Percentiles rank a stretch among this genome's conserved stretches.
Conservation (phyloP, 1,140 invertebrate genomes). For the Lordiphosa stackelbergi region DNA sequence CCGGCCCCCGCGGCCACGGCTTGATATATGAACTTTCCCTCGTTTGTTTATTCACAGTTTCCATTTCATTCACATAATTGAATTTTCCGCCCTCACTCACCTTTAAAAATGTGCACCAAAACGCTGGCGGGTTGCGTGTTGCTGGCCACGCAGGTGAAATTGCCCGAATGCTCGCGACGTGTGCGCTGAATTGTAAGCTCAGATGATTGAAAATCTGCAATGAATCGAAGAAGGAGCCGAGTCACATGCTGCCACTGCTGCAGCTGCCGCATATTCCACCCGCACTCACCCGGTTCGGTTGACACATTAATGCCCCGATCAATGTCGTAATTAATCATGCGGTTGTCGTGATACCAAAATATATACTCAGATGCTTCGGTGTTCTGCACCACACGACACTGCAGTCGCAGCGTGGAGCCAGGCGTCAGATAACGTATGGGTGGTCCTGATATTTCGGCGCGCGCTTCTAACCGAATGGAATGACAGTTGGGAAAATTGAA, state of each 20-base stretch:
- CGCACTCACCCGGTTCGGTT: constrained; percentile 79
- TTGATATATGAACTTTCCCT: constrained; percentile 64
- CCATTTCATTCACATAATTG: constrained; percentile 9
- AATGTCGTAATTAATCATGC: constrained; percentile 93
- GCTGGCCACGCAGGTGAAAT: constrained; percentile 91
- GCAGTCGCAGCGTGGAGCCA: constrained; percentile 87
- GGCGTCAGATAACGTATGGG: constrained; percentile 91
- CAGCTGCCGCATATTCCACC: not conserved
- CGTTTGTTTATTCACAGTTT: no score
- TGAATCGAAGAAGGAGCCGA: not conserved
- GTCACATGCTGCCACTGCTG: not conserved
- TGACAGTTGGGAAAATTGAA: constrained; percentile 36
- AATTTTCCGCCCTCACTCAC: constrained; percentile 76
- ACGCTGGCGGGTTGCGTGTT: constrained; percentile 90
- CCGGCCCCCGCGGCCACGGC: no score
- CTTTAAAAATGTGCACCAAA: constrained; percentile 91
- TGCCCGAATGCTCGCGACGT: constrained; percentile 86
- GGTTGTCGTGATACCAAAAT: constrained; percentile 93
- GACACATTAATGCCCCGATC: constrained; percentile 90
- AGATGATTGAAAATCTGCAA: constrained; percentile 80
- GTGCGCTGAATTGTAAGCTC: constrained; percentile 83
- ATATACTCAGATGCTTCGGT: constrained; percentile 90
- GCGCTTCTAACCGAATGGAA: constrained; percentile 83
- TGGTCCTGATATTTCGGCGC: constrained; percentile 89
- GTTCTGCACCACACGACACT: constrained; percentile 87